Percentiles rank a stretch among this genome's conserved stretches.
Conservation (phyloP, 2,797 vertebrate species). For the Jordanella pulchra region DNA sequence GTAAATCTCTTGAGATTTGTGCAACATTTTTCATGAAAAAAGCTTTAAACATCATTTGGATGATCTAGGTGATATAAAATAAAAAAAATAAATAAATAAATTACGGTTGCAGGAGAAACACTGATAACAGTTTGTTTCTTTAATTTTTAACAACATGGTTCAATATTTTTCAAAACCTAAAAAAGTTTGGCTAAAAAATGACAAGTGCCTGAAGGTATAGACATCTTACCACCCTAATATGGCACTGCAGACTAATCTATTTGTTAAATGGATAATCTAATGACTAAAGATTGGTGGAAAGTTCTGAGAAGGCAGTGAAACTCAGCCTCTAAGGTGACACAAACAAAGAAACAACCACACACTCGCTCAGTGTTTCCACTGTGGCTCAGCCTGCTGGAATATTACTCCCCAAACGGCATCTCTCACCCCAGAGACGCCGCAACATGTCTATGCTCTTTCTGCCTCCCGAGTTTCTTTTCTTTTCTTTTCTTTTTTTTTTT, state of each 20-base stretch:
- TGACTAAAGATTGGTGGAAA: constrained; percentile 8
- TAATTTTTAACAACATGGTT: not conserved
- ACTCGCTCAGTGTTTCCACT: constrained; percentile 67
- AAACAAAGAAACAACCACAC: constrained; percentile 54
- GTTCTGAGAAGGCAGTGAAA: constrained; percentile 8
- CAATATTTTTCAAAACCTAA: not conserved
- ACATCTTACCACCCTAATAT: not conserved
- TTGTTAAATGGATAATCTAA: not conserved
- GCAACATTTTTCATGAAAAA: not conserved
- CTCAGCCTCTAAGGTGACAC: constrained; percentile 44
- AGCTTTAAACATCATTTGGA: not conserved
- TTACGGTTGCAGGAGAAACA: not conserved
- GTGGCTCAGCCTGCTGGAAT: constrained; percentile 57
- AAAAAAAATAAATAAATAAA: not conserved
- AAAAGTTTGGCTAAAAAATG: not conserved
- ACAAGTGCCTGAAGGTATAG: too few species aligned
- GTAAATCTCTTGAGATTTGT: not conserved
- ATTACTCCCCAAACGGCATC: constrained; percentile 57
- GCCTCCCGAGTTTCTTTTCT: constrained; percentile 3
- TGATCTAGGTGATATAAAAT: not conserved
- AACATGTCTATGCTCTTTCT: constrained; percentile 75
- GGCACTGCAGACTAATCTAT: not conserved
- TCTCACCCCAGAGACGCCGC: constrained; percentile 62
- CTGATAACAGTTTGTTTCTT: not conserved
- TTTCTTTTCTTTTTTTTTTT: constrained; percentile 36